A percentile compares a stretch with the other conserved stretches of the same genome.
Conservation (phyloP, 23 tunicate species). For the Ciona savignyi region DNA sequence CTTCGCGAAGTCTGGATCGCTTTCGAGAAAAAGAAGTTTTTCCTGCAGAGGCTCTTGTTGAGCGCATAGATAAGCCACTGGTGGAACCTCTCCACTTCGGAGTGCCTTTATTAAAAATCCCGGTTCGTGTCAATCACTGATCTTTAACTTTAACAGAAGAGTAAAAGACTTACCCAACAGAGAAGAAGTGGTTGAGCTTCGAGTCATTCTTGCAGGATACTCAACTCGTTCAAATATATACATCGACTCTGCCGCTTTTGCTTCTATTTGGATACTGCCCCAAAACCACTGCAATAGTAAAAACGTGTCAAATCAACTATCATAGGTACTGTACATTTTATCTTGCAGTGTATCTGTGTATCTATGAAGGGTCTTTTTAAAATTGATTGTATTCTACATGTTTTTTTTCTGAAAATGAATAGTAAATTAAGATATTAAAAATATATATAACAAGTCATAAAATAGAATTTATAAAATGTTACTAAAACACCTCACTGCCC, state of each 20-base stretch:
- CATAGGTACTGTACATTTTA: too few species aligned
- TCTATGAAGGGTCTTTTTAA: too few species aligned
- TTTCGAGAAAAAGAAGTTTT: conserved; percentile 61
- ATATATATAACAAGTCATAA: background rate
- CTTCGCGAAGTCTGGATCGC: conserved; percentile 66
- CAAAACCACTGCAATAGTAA: conserved; percentile 78
- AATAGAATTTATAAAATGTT: too few species aligned
- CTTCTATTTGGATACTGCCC: conserved; percentile 98
- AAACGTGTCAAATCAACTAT: too few species aligned
- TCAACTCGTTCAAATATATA: conserved; percentile 58
- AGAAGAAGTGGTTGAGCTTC: conserved; percentile 76
- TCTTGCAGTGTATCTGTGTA: too few species aligned
- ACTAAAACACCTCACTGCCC: too few species aligned
- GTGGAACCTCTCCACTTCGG: conserved; percentile 72
- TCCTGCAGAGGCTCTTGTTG: conserved; percentile 53
- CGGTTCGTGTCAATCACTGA: too few species aligned
- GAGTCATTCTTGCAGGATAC: conserved; percentile 29
- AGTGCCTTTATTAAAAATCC: conserved; percentile 31
- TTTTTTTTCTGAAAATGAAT: too few species aligned
- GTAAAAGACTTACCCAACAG: conserved; percentile 45
- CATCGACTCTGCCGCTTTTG: conserved; percentile 81
- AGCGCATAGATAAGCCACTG: conserved; percentile 1
- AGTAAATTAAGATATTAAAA: conserved; percentile 10
- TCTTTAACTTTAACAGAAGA: background rate
- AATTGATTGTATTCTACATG: too few species aligned